A percentile compares a stretch with the other conserved stretches of the same genome.
phyloP scores from a whole-genome alignment of 2,113 vertebrate genomes.

The Platysternon megacephalum region DNA sequence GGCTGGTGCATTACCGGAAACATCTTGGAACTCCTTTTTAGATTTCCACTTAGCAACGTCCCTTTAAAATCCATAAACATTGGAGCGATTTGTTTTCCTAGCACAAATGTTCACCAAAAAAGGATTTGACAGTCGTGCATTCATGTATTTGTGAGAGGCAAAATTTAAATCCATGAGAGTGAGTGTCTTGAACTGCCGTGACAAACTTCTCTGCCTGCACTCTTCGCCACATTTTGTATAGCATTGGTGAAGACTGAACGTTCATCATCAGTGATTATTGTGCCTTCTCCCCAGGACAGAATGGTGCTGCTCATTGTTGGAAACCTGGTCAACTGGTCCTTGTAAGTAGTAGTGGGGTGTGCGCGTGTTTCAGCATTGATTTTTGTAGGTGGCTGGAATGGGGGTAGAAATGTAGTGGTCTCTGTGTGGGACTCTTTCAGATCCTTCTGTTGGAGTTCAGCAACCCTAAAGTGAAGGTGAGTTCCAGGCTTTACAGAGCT shows the following conservation, averaged over 20 bases:
- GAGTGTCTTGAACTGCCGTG: neutral
- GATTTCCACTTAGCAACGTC: neutral
- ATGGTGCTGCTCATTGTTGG: constrained; percentile 84
- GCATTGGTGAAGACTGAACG: neutral
- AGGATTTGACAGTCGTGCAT: neutral
- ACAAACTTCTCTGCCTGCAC: neutral
- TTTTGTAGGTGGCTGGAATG: fast-evolving
- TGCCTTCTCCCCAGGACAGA: constrained; percentile 79
- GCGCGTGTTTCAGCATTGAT: neutral
- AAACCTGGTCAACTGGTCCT: constrained; percentile 85
- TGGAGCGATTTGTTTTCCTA: neutral
- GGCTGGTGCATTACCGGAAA: neutral
- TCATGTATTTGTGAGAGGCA: neutral
- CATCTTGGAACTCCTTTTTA: neutral
- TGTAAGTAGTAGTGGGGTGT: constrained; percentile 75
- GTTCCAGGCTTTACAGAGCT: neutral
- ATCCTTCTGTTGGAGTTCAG: neutral
- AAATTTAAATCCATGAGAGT: neutral
- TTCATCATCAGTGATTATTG: neutral
- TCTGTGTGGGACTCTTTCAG: neutral
- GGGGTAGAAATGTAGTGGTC: neutral
- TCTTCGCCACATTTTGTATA: neutral
- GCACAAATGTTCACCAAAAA: fast-evolving
- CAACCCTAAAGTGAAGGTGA: neutral
- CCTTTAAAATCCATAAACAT: neutral